Percentiles rank a stretch among this genome's conserved stretches.
phyloP scores from a whole-genome alignment of 2,888 invertebrate genomes.

The Icerya purchasi region DNA sequence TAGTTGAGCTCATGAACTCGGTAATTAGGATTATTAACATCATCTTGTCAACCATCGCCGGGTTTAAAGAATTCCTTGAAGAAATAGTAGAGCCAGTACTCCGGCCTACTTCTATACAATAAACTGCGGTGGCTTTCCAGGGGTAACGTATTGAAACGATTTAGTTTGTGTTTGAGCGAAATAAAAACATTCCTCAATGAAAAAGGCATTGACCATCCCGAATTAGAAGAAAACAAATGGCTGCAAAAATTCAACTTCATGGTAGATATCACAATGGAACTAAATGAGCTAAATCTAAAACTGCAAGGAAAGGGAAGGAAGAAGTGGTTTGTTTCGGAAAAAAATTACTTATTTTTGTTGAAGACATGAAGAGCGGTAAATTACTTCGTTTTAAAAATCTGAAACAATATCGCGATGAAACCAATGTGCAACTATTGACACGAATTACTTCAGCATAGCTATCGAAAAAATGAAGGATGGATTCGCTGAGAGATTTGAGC shows the following conservation, averaged over 20 bases:
- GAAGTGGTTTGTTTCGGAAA: constrained; percentile 1
- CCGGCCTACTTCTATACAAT: constrained; percentile 15
- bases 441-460: constrained; percentile 5
- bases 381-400: constrained; percentile 9
- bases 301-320: constrained; percentile 19
- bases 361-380: constrained; percentile 12
- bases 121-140: constrained; percentile 16
- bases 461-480: constrained; percentile 1
- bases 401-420: constrained; percentile 16
- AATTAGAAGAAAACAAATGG: constrained; percentile 17
- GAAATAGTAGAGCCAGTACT: constrained; percentile 17
- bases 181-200: neutral
- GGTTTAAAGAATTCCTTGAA: constrained; percentile 17
- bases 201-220: neutral
- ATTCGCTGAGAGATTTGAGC: neutral
- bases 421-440: constrained; percentile 11
- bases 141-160: constrained; percentile 18
- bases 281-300: constrained; percentile 4
- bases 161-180: constrained; percentile 15
- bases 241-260: constrained; percentile 16
- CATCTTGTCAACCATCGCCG: constrained; percentile 18
- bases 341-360: constrained; percentile 15
- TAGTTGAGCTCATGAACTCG: constrained; percentile 19
- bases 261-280: neutral
- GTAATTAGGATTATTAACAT: constrained; percentile 11